Conservation (phyloP, 2,113 vertebrate species). For the Diadophis punctatus region DNA sequence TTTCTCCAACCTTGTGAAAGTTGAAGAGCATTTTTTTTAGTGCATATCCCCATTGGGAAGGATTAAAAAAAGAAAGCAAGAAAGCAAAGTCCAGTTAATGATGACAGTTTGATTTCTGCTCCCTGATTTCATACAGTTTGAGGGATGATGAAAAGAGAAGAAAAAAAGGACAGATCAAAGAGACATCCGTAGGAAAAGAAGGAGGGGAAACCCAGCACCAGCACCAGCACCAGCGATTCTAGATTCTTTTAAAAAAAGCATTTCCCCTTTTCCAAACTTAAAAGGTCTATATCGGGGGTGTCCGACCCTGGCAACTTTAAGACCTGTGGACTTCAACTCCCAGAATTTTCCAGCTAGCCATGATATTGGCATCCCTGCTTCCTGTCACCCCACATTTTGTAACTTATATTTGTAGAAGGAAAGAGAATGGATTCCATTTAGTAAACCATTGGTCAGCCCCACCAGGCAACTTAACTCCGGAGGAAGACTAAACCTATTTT, state of each 20-base stretch:
- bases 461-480: neutral
- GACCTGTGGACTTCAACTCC: neutral
- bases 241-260: neutral
- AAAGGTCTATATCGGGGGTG: neutral
- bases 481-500: neutral
- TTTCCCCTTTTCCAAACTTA: neutral
- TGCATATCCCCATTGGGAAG: neutral
- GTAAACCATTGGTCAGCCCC: neutral
- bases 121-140: neutral
- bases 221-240: accelerated
- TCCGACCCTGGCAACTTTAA: too few species aligned
- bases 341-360: neutral
- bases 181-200: neutral
- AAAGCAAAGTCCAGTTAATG: neutral
- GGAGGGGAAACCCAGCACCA: accelerated
- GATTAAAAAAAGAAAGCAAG: neutral
- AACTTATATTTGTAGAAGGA: neutral
- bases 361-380: neutral
- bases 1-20: neutral
- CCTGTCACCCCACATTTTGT: neutral
- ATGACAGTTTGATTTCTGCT: neutral
- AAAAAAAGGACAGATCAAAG: neutral
- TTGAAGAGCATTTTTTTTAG: neutral
- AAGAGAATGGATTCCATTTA: neutral
- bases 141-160: accelerated